Evolutionary conservation across 2,797 vertebrate genomes (phyloP), one percentile per base, ranked within the genome.

Genomic region (Sebastes vulpes): DNA sequence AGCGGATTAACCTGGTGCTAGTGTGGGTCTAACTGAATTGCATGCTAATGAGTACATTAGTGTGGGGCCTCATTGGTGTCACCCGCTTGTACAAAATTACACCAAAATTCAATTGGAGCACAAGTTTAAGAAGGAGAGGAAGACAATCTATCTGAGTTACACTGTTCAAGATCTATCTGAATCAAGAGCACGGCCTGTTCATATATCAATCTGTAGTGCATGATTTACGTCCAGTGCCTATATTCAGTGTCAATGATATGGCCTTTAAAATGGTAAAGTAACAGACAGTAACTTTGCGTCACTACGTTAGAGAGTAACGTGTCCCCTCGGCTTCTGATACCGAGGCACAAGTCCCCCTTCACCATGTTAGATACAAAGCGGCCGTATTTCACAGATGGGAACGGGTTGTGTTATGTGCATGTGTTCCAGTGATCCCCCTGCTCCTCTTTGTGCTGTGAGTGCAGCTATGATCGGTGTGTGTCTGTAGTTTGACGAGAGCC

Each of bases 41-140:
- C 52, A 84, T 76, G 70, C 63, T 71, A 90, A 91, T 82, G 32
- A 85, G 57, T 52, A 72, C 59, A 83, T 78, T 76, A 56, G 53
- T 42, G 9, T 6, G 8, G 10, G 61, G 16, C n/a, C 31, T 42
- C 23, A n/a, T 10, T 35, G 50, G 65, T 16, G 12, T 54, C 60
- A 67, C 65, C 38, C 4, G 1, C 10, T 29, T 16, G 60, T 63
- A 68, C 26, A 25, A 28, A 35, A 28, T 16, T 2, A 6, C 23
- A 58, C 57, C 5, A 32, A 68, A 59, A 76, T 58, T 63, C 6
- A 38, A 50, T 12, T 23, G 18, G 0, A 20, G 31, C 26, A 23
- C 12, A 65, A 58, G 26, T 58, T 25, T 10, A 42, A 65, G 5
- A 26, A 26, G 7, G 9, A 42, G 23, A 9, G 23, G 20, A 60